phyloP scores from a whole-genome alignment of 2,888 invertebrate genomes.

The Caenorhabditis wallacei region DNA sequence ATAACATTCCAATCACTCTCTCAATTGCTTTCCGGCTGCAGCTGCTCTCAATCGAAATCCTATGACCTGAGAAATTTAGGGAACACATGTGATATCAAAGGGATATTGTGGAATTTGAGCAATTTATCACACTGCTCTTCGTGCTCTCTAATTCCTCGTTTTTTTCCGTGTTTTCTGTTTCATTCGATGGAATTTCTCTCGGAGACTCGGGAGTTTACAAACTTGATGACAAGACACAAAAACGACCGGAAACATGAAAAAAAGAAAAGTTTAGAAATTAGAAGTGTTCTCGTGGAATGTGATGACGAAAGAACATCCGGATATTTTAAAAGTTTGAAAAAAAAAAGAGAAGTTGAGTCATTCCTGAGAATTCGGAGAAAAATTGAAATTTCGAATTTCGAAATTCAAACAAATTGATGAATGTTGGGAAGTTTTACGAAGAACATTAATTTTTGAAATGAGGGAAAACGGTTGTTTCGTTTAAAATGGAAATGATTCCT shows the following conservation, averaged over 20 bases:
- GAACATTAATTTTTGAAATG: no score
- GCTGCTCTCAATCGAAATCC: neutral
- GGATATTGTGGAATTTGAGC: slow-evolving; percentile 49
- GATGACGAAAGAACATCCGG: slow-evolving; percentile 27
- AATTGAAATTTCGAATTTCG: neutral
- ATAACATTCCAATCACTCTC: slow-evolving; percentile 5
- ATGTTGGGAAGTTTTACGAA: no score
- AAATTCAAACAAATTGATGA: slow-evolving; percentile 1
- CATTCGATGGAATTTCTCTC: slow-evolving; percentile 16
- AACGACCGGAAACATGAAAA: slow-evolving; percentile 41
- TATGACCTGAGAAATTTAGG: slow-evolving; percentile 16
- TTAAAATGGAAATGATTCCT: no score
- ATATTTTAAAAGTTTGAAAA: slow-evolving; percentile 12
- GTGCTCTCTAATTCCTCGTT: slow-evolving; percentile 11
- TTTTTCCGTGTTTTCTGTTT: slow-evolving; percentile 22
- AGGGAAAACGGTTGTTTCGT: no score
- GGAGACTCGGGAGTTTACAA: slow-evolving; percentile 45
- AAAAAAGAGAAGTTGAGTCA: neutral
- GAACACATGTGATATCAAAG: slow-evolving; percentile 52
- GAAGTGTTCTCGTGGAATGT: slow-evolving; percentile 11
- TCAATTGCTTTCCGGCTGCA: neutral
- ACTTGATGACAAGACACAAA: slow-evolving; percentile 36
- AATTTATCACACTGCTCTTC: slow-evolving; percentile 16
- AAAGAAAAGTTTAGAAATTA: slow-evolving; percentile 27
- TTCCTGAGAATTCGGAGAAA: neutral